Conservation (phyloP, 2,888 invertebrate species). For the Andrena praecox region DNA sequence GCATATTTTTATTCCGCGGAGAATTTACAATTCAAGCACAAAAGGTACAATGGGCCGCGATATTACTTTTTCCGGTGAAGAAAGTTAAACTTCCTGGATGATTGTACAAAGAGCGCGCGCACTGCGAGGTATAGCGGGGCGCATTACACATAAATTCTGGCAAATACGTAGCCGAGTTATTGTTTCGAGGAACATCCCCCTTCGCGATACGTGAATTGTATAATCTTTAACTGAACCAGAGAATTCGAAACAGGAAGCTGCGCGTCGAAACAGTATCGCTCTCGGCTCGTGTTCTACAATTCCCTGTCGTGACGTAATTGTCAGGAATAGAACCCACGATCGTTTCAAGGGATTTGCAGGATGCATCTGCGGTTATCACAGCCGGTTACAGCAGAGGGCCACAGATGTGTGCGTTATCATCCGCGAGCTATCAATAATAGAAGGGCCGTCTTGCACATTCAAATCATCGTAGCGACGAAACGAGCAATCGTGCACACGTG, state of each 20-base stretch:
- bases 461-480: slow-evolving; percentile 63
- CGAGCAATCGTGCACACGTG: slow-evolving; percentile 65
- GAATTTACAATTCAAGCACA: slow-evolving; percentile 59
- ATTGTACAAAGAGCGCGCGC: slow-evolving; percentile 33
- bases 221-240: background rate
- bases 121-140: background rate
- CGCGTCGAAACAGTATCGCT: background rate
- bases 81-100: slow-evolving; percentile 42
- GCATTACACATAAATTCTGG: background rate
- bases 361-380: slow-evolving; percentile 55
- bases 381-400: slow-evolving; percentile 38
- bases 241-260: slow-evolving; percentile 1
- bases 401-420: slow-evolving; percentile 50
- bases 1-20: slow-evolving; percentile 57
- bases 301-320: slow-evolving; percentile 64
- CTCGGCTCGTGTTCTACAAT: slow-evolving; percentile 8
- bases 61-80: slow-evolving; percentile 45
- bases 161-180: background rate
- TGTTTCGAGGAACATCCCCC: background rate
- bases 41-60: slow-evolving; percentile 43
- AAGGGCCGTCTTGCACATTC: slow-evolving; percentile 51
- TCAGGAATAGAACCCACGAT: slow-evolving; percentile 66
- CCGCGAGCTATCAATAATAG: slow-evolving; percentile 62
- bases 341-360: slow-evolving; percentile 65
- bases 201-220: background rate